Evolutionary conservation across 2,888 invertebrate species (phyloP), one percentile per base, ranked within the genome.

Genomic region (Choreutis nemorana): DNA sequence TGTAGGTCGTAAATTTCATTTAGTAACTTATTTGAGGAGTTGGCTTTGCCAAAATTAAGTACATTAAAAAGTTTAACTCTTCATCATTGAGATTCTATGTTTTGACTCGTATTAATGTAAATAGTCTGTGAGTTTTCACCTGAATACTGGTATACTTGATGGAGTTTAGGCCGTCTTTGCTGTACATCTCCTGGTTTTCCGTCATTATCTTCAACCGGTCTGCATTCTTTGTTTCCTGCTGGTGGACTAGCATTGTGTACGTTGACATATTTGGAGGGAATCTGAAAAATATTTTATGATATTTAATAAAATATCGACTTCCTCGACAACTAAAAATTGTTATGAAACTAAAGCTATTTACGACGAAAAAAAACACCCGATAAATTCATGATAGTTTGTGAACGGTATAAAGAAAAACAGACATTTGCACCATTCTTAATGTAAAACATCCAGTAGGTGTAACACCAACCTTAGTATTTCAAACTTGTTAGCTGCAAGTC

Each of bases 201-300:
- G 32, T 32, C 46, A 75, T 35, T 9, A 72, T 36, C 21, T 37
- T 42, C 28, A 9, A 27, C 2, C 73, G 59, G 9, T 38, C 40
- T 1, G 15, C 24, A 45, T 73, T 75, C 29, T 35, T 48, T 2
- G 36, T 32, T 42, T 55, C 65, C 23, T 52, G 70, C 8, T 27
- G 36, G 51, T 80, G 79, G n/a, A 26, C 20, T 36, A 75, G 39
- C 78, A 78, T 79, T 2, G 59, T 59, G 55, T 78, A 80, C 12
- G 63, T 55, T 0, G 73, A 66, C 57, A 70, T 52, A 6, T 44
- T 36, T 0, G 53, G 60, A 0, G 71, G 68, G 29, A 64, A 63
- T 39, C 73, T 73, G 51, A 2, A 39, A 37, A 20, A 7, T 23
- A 20, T 23, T 4, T 14, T 16, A 24, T 13, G 20, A 9, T 5